Evolutionary conservation across 1,140 invertebrate species (phyloP).

Genomic region (Penaeus chinensis): DNA sequence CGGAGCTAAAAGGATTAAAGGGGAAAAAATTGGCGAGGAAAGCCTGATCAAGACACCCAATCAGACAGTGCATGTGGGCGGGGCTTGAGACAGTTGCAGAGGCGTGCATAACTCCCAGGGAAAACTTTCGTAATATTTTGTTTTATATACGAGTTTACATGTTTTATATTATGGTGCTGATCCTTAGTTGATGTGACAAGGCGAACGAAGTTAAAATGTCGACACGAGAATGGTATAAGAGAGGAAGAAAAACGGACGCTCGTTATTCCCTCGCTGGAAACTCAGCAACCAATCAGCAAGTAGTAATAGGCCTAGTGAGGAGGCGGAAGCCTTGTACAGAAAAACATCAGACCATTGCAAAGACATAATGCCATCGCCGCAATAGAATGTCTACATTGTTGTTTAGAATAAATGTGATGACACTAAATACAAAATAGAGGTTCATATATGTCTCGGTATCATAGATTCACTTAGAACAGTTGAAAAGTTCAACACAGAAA

Average conservation of each 20-base stretch:
- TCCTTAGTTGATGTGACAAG: not conserved
- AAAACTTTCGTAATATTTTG: not conserved
- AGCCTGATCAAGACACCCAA: conserved; percentile 59
- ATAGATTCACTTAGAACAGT: too few species aligned
- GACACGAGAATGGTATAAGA: not conserved
- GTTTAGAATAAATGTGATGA: conserved; percentile 36
- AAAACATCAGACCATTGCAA: conserved; percentile 50
- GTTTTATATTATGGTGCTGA: not conserved
- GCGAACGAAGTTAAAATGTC: not conserved
- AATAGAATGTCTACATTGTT: conserved; percentile 36
- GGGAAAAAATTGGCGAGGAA: conserved; percentile 53
- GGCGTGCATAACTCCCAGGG: too few species aligned
- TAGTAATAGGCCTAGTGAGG: conserved; percentile 54
- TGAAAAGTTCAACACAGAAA: too few species aligned
- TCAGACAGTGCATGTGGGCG: conserved; percentile 47
- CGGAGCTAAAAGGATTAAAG: conserved; percentile 48
- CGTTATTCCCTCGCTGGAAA: conserved; percentile 16
- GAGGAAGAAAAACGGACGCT: too few species aligned
- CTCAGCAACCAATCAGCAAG: conserved; percentile 35
- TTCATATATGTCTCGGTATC: conserved; percentile 17
- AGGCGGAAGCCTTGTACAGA: conserved; percentile 52
- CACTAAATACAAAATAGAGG: conserved; percentile 27
- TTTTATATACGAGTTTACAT: too few species aligned
- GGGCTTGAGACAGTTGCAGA: not conserved
- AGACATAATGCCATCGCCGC: conserved; percentile 50